Evolutionary conservation across 2,113 vertebrate genomes (phyloP), one percentile per base, ranked within the genome.

Genomic region (Gambusia holbrooki): DNA sequence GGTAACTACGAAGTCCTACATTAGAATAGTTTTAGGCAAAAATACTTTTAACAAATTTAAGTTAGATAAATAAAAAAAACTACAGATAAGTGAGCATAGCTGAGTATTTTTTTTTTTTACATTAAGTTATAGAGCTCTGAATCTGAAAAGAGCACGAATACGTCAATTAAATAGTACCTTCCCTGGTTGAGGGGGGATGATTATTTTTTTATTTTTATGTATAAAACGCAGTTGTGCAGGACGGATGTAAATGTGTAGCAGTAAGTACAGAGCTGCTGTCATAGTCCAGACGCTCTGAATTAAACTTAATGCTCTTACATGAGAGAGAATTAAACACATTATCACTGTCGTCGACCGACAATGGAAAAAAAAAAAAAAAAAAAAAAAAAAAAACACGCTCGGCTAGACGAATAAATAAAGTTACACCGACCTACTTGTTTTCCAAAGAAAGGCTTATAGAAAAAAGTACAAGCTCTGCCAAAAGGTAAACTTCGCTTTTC

Each of bases 201-300:
- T 58, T 13, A 19, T 73, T 33, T 33, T 1, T 14, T 33, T 1
- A 32, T 72, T 58, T 17, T 8, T 2, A 3, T 11, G 5, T 25
- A 61, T 25, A 29, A 75, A 37, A 54, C 10, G 28, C 14, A 62
- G 67, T 29, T 10, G 12, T 32, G 25, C 35, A 28, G 19, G 15
- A 71, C 32, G 22, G 28, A 13, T 27, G 30, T 29, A 37, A 61
- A 77, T n/a, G 28, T 51, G 35, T 33, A 64, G 64, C 22, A 17
- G 67, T 62, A 35, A 4, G 45, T 40, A 65, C 79, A 82, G 89
- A 87, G 86, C 87, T 91, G 86, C 82, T 88, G 88, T 89, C 83
- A 66, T 35, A 73, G 64, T 71, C 11, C 81, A 74, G 30, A 58
- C 79, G 37, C 64, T 28, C 48, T 72, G 60, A 73, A 25, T 77